These are phyloP conservation scores for Hydroisotoma schaefferi DNA, from an alignment of 2,888 invertebrate genomes.

Conservation along the genomic window DNA sequence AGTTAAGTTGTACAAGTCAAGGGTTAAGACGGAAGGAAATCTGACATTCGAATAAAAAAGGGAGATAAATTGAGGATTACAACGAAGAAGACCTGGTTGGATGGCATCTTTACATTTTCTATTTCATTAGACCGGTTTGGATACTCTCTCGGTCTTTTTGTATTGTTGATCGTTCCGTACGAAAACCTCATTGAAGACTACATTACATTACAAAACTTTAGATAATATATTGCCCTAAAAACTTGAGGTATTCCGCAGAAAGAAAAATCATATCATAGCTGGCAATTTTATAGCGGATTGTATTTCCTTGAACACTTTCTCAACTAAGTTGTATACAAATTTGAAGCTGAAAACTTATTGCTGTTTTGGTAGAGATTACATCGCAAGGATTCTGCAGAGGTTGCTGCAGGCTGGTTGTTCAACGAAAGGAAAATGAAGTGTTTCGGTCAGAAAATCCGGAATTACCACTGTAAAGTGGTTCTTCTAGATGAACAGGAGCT, in stretches of 20 bases:
- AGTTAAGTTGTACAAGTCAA: conserved; percentile 11
- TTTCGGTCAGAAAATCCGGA: conserved; percentile 53
- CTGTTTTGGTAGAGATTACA: not conserved
- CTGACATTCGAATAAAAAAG: conserved; percentile 6
- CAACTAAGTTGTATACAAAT: no score
- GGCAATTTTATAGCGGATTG: not conserved
- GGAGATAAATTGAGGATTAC: conserved; percentile 10
- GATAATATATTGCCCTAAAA: no score
- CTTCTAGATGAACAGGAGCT: conserved; percentile 86
- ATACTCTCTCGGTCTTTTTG: not conserved
- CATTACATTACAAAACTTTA: no score
- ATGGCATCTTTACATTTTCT: no score
- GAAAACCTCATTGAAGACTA: not conserved
- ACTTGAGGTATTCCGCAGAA: no score
- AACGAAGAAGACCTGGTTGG: no score
- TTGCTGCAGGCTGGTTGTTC: not conserved
- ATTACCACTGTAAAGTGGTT: conserved; percentile 72
- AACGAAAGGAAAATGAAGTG: conserved; percentile 51
- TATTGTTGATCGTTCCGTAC: not conserved
- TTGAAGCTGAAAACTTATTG: no score
- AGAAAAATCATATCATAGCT: not conserved
- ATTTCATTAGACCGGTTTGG: conserved; percentile 10
- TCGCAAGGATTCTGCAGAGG: not conserved
- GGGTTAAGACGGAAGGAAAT: conserved; percentile 20
- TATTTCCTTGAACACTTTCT: conserved; percentile 9